phyloP scores from a whole-genome alignment of 2,888 invertebrate genomes.

The Nebria salina region DNA sequence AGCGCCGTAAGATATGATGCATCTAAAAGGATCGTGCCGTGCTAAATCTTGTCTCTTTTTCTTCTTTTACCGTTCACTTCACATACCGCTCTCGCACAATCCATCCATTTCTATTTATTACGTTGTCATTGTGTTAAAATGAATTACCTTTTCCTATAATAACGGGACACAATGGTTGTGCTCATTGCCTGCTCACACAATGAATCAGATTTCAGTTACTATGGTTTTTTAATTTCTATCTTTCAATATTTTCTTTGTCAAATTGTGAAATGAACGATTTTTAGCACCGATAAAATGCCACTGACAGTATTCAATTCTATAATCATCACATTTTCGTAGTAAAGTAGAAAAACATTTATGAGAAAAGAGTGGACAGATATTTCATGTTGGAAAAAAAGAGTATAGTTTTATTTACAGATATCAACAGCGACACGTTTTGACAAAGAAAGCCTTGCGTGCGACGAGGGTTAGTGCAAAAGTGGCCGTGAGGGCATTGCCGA shows the following conservation, averaged over 20 bases:
- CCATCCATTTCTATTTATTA: background rate
- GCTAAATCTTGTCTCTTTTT: background rate
- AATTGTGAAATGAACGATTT: too few relatives aligned
- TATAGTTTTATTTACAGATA: conserved; percentile 18
- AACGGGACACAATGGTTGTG: background rate
- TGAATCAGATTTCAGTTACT: background rate
- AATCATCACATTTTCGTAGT: background rate
- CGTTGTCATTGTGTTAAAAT: conserved; percentile 20
- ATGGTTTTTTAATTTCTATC: background rate
- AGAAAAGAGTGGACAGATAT: background rate
- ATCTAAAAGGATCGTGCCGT: background rate
- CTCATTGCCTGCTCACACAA: background rate
- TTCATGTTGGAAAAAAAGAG: background rate
- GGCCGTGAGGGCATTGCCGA: conserved; percentile 22
- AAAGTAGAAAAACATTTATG: background rate
- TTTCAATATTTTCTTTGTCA: background rate
- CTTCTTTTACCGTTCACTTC: background rate
- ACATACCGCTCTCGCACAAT: background rate
- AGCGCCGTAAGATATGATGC: conserved; percentile 1
- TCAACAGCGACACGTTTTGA: conserved; percentile 5
- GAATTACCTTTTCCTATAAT: conserved; percentile 18
- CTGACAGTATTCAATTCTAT: background rate
- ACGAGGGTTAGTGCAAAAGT: conserved; percentile 7
- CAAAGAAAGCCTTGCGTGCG: conserved; percentile 4
- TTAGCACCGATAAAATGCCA: too few relatives aligned